These are phyloP conservation scores for Ceyx melanurus DNA, from an alignment of 2,113 vertebrate species.

Conservation along the genomic window DNA sequence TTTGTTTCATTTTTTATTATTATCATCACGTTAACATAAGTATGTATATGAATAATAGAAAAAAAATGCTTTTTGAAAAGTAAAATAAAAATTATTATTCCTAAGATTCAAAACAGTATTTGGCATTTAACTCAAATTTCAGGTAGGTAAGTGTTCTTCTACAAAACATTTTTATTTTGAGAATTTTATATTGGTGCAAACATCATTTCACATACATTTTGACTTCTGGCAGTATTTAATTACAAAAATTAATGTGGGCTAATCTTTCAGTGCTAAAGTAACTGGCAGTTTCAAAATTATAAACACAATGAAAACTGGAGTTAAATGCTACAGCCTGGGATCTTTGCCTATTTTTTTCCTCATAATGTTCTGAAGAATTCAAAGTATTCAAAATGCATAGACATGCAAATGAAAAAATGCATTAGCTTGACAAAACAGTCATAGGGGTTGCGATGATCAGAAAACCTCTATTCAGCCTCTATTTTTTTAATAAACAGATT, in stretches of 20 bases:
- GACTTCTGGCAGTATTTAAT: background rate
- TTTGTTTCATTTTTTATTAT: background rate
- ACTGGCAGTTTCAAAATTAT: background rate
- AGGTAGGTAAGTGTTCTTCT: background rate
- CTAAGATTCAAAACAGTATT: background rate
- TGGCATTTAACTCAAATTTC: background rate
- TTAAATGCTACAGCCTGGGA: background rate
- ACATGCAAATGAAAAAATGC: background rate
- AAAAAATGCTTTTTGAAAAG: background rate
- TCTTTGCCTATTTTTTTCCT: background rate
- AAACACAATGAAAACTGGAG: background rate
- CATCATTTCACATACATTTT: background rate
- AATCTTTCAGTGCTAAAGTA: background rate
- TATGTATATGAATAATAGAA: background rate
- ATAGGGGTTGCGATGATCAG: background rate
- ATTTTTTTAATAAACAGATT: conserved; percentile 3
- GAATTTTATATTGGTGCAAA: background rate
- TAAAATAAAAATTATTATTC: background rate
- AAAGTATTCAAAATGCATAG: background rate
- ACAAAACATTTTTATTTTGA: background rate
- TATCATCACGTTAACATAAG: background rate
- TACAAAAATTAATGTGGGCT: rapidly evolving
- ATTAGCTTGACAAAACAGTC: background rate
- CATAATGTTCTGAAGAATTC: background rate
- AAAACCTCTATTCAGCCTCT: background rate